Conservation (phyloP, 2,113 vertebrate genomes). For the Crocuta crocuta region DNA sequence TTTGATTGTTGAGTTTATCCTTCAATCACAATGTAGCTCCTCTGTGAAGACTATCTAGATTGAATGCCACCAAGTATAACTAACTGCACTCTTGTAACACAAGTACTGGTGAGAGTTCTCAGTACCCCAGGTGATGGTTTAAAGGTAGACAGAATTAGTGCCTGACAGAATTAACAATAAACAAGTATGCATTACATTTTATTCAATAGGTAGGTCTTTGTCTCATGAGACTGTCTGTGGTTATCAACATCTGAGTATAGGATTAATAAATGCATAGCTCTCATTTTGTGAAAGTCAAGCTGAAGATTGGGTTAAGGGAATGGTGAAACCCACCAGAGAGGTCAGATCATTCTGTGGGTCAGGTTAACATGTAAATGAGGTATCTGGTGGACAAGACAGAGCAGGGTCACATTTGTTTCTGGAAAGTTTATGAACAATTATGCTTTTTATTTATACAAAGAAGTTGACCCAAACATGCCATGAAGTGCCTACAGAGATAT, state of each 20-base stretch:
- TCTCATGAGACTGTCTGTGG: not conserved
- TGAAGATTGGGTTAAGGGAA: not conserved
- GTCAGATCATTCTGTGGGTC: not conserved
- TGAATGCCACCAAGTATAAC: not conserved
- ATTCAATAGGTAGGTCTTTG: not conserved
- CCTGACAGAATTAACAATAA: not conserved
- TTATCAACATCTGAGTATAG: not conserved
- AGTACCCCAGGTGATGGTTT: not conserved
- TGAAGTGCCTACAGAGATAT: not conserved
- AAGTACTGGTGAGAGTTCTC: not conserved
- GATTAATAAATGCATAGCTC: not conserved
- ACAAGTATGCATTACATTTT: not conserved
- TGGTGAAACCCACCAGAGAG: not conserved
- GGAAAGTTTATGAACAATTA: not conserved
- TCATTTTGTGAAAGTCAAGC: not conserved
- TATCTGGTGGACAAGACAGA: not conserved
- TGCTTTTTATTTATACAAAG: conserved; percentile 13
- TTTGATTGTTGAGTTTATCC: not conserved
- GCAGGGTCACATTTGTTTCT: not conserved
- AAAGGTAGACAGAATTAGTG: not conserved
- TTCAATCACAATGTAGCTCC: not conserved
- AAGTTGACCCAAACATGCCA: not conserved
- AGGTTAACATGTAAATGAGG: not conserved
- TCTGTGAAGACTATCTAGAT: not conserved
- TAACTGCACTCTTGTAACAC: not conserved